These are phyloP conservation scores for Brachyptera risi DNA, from an alignment of 2,888 invertebrate genomes.

Conservation along the genomic window DNA sequence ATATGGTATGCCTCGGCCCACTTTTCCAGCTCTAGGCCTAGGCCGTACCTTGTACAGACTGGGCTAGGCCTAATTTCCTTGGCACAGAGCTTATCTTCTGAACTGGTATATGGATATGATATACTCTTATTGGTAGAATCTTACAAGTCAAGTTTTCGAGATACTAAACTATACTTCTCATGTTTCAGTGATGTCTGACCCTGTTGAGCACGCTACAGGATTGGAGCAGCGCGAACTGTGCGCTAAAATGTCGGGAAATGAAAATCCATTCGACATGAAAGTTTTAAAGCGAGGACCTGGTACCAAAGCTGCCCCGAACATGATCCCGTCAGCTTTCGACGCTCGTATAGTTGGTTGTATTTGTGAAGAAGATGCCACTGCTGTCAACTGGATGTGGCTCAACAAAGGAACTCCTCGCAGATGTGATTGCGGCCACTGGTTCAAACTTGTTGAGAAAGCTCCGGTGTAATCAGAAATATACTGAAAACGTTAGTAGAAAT, in stretches of 20 bases:
- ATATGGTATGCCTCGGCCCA: too few relatives aligned
- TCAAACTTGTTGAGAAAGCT: constrained; percentile 79
- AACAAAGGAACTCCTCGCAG: constrained; percentile 83
- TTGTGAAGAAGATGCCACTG: constrained; percentile 90
- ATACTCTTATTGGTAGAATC: not conserved
- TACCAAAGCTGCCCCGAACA: constrained; percentile 79
- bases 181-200: constrained; percentile 72
- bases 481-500: not conserved
- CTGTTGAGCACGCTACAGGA: constrained; percentile 90
- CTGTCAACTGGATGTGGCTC: constrained; percentile 93
- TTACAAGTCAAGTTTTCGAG: not conserved
- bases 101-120: too few relatives aligned
- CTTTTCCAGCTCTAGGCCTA: too few relatives aligned
- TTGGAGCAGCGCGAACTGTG: constrained; percentile 86
- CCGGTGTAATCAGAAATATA: constrained; percentile 18
- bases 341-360: constrained; percentile 91
- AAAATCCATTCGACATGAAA: constrained; percentile 83
- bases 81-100: not conserved
- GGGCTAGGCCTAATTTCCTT: not conserved
- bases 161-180: constrained; percentile 1
- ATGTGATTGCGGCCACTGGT: constrained; percentile 97
- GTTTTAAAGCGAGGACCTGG: constrained; percentile 74
- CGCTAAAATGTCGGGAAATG: constrained; percentile 81
- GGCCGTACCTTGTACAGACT: too few relatives aligned
- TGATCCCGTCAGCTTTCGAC: constrained; percentile 86